Conservation (phyloP, 2,797 vertebrate genomes). For the Sebastes diploproa region DNA sequence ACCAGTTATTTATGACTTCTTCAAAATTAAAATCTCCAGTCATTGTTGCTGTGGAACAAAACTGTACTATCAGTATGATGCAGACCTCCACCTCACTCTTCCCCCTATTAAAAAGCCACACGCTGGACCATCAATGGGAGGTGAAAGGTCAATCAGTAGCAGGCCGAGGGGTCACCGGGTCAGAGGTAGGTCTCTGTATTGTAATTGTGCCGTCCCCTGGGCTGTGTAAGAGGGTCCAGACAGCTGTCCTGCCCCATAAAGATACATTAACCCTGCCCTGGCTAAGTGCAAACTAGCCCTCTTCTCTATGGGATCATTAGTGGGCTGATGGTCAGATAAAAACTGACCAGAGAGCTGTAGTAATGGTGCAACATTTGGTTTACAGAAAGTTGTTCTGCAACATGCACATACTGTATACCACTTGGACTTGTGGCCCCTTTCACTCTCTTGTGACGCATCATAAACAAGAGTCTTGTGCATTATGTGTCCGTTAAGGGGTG, state of each 20-base stretch:
- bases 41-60: background rate
- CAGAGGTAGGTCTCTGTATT: slow-evolving; percentile 64
- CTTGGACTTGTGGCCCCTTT: background rate
- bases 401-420: background rate
- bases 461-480: slow-evolving; percentile 9
- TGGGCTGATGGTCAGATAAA: background rate
- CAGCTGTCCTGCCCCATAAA: slow-evolving; percentile 72
- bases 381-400: background rate
- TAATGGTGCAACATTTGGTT: background rate
- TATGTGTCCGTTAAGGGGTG: slow-evolving; percentile 24
- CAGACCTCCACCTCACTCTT: background rate
- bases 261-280: slow-evolving; percentile 53
- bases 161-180: slow-evolving; percentile 57
- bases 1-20: background rate
- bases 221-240: slow-evolving; percentile 57
- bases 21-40: background rate
- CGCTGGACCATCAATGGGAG: slow-evolving; percentile 40
- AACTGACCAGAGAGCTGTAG: background rate
- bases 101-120: slow-evolving; percentile 29
- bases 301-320: background rate
- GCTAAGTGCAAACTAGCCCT: slow-evolving; percentile 41
- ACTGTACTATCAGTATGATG: background rate
- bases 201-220: slow-evolving; percentile 66
- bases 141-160: slow-evolving; percentile 68
- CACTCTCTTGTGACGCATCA: background rate